Evolutionary conservation across 2,797 vertebrate genomes (phyloP).

Genomic region (Phylloscopus collybita): DNA sequence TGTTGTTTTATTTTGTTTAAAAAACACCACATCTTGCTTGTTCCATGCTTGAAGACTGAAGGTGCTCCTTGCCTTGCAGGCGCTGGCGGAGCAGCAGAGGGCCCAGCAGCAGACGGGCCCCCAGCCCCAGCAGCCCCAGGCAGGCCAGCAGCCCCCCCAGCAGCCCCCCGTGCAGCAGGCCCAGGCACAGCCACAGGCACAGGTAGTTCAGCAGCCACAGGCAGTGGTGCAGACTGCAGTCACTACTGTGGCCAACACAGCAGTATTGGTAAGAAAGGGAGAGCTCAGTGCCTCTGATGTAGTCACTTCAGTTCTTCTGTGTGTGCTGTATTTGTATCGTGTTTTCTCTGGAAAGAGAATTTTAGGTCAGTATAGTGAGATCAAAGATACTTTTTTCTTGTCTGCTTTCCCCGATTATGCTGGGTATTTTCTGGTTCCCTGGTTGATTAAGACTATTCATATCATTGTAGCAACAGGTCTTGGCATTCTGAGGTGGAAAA

Average conservation of each 20-base stretch:
- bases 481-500: background rate
- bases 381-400: background rate
- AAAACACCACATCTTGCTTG: background rate
- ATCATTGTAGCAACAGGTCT: background rate
- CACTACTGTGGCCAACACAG: constrained; percentile 84
- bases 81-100: constrained; percentile 91
- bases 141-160: constrained; percentile 68
- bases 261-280: constrained; percentile 85
- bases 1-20: background rate
- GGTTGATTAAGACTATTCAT: background rate
- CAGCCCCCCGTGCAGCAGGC: constrained; percentile 62
- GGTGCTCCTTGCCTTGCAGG: constrained; percentile 74
- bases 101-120: constrained; percentile 85
- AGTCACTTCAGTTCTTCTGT: constrained; percentile 29
- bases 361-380: background rate
- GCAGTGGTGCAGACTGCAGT: constrained; percentile 80
- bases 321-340: background rate
- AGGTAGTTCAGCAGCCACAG: constrained; percentile 78
- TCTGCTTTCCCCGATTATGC: background rate
- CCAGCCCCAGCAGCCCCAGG: constrained; percentile 68
- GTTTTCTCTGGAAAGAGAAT: background rate
- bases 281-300: constrained; percentile 20
- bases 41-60: background rate
- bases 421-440: background rate
- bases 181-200: constrained; percentile 75